Conservation (phyloP, 2,113 vertebrate genomes). For the Microcebus griseorufus region DNA sequence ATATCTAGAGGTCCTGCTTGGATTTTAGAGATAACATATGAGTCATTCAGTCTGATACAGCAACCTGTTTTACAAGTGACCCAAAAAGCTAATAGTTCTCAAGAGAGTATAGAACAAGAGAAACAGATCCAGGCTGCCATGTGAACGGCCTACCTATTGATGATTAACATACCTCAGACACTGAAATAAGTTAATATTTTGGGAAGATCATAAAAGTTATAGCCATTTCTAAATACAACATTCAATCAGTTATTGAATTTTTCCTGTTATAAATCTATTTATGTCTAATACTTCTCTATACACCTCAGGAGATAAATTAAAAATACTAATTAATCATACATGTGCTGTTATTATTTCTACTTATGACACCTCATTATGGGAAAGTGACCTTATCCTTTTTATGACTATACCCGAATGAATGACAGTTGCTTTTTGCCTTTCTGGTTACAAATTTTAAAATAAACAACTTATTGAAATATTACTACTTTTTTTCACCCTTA, state of each 20-base stretch:
- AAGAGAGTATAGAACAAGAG: neutral
- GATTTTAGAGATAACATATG: neutral
- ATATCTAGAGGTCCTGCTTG: neutral
- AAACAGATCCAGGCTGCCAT: neutral
- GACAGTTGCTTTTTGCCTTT: conserved; percentile 21
- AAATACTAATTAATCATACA: neutral
- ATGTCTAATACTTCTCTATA: neutral
- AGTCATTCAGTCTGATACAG: neutral
- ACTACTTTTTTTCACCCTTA: conserved; percentile 69
- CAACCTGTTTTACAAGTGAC: neutral
- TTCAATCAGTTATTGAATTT: neutral
- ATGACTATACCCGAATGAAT: neutral
- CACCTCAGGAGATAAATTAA: conserved; percentile 12
- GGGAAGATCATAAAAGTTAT: neutral
- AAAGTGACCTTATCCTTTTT: neutral
- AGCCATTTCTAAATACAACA: neutral
- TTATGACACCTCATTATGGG: neutral
- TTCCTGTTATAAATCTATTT: neutral
- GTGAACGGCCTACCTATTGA: neutral
- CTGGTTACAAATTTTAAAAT: conserved; percentile 28
- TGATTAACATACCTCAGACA: neutral
- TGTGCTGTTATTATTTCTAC: neutral
- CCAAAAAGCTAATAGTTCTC: neutral
- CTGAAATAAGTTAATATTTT: conserved; percentile 3
- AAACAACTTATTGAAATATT: conserved; percentile 62